phyloP scores from a whole-genome alignment of 64 coral and sea anemone species.

The Porites australiensis region DNA sequence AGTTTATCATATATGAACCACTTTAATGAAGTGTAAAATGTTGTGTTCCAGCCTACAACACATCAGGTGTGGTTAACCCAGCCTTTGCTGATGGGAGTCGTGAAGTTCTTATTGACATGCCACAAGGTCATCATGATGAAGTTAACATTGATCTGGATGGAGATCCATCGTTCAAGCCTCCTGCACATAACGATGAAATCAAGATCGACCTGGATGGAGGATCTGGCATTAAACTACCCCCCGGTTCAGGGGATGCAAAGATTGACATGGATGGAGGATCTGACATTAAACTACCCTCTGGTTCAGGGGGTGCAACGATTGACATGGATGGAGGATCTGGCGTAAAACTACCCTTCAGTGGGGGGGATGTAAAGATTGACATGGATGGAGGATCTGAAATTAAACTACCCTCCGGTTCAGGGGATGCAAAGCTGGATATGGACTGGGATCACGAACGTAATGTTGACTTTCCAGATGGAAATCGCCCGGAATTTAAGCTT shows the following conservation, averaged over 20 bases:
- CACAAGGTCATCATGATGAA: not conserved
- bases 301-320: not conserved
- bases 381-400: not conserved
- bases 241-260: no score
- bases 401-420: not conserved
- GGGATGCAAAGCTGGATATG: conserved; percentile 29
- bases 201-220: no score
- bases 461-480: not conserved
- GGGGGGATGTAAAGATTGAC: not conserved
- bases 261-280: no score
- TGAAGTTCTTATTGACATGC: conserved; percentile 26
- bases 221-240: no score
- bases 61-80: conserved; percentile 32
- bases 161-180: not conserved
- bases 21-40: not conserved
- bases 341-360: not conserved
- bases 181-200: not conserved
- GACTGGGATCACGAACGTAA: not conserved
- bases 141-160: conserved; percentile 43
- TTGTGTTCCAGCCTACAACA: conserved; percentile 31
- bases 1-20: no score
- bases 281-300: no score
- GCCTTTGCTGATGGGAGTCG: not conserved
- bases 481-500: not conserved
- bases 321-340: not conserved